Base-by-base conservation (phyloP, 2,888 invertebrate species). In the Pseudococcus viburni region DNA sequence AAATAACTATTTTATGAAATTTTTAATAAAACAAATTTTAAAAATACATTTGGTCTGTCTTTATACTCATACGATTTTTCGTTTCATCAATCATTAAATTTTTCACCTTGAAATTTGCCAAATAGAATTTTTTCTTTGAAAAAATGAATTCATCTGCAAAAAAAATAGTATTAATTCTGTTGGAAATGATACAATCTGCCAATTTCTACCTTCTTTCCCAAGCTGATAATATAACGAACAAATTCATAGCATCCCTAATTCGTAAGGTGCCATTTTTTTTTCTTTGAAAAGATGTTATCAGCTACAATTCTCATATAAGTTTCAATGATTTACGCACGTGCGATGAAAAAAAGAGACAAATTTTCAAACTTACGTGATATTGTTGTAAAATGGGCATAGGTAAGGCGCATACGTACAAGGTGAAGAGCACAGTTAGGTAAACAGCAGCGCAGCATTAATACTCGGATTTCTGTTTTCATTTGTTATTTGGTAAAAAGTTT, bases 391-490 rank as follows among this genome's bases (percentile, higher is more conserved):
- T n/a, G n/a, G n/a, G 73, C 17, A 33, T 64, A 39, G 33, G 26
- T 5, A 42, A 64, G 19, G 19, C 19, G 17, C n/a, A 64, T 64
- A 64, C 22, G 12, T 15, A 15, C 33, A 17, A 46, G 33, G 46
- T 19, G 7, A 17, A 83, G 11, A 46, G 19, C 19, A 46, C 46
- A 46, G 26, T 83, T 83, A 46, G 46, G 46, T 46, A 83, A 83
- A 46, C 39, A 83, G 42, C 8, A 42, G 42, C 42, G 6, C 42
- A 9, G 46, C 80, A 26, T 83, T 83, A 83, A 83, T 46, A 19
- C 46, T 42, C 80, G 80, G 46, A 83, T 83, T 83, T 83, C 80
- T 83, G 42, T 83, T 83, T 83, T 83, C 80, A 83, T 83, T 77
- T 77, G 77, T 83, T 83, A 83, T 22, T 46, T 19, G n/a, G 80